Evolutionary conservation across 1,140 invertebrate species (phyloP).

Genomic region (Atta texana): DNA sequence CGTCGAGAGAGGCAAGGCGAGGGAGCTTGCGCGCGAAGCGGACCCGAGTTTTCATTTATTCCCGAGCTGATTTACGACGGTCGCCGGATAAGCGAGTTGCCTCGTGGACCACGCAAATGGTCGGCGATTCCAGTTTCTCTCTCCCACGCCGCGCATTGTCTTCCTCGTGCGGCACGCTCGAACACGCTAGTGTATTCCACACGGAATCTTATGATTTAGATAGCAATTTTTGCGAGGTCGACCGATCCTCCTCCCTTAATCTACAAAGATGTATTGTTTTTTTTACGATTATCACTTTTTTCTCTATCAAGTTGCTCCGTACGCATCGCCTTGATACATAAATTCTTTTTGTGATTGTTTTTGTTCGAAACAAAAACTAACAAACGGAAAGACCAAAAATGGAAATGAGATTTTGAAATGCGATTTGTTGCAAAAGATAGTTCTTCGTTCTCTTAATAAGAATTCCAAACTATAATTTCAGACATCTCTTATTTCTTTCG

Average conservation of each 20-base stretch:
- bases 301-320: conserved; percentile 3
- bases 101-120: conserved; percentile 61
- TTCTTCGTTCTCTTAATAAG: too few relatives aligned
- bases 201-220: conserved; percentile 60
- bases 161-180: conserved; percentile 40
- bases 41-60: conserved; percentile 66
- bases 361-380: background rate
- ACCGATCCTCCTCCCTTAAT: background rate
- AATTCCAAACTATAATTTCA: too few relatives aligned
- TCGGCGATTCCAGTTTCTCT: conserved; percentile 39
- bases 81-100: conserved; percentile 68
- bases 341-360: conserved; percentile 9
- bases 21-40: background rate
- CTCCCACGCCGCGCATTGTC: conserved; percentile 64
- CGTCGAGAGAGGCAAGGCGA: background rate
- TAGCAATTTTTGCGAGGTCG: conserved; percentile 56
- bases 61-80: conserved; percentile 69
- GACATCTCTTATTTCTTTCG: too few relatives aligned
- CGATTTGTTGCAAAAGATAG: too few relatives aligned
- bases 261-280: conserved; percentile 35
- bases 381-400: too few relatives aligned
- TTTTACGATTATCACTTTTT: conserved; percentile 27
- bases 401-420: too few relatives aligned
- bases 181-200: conserved; percentile 13
- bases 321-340: conserved; percentile 12